A percentile compares a stretch with the other conserved stretches of the same genome.
Conservation (phyloP, 2,797 vertebrate species). For the Manis pentadactyla region DNA sequence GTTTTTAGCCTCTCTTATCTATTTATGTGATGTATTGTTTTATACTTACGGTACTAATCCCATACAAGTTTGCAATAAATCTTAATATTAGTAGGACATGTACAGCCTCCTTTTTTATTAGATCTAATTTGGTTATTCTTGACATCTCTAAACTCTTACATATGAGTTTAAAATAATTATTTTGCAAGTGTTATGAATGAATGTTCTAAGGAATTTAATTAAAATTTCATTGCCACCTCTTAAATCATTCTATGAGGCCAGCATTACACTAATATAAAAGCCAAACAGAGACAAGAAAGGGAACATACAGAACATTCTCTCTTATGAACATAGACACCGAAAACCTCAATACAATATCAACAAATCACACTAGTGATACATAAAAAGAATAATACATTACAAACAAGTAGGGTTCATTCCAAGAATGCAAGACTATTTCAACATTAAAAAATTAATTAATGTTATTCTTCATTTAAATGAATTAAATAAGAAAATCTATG, state of each 20-base stretch:
- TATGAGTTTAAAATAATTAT: background rate
- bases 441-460: background rate
- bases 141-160: background rate
- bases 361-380: background rate
- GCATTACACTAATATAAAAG: background rate
- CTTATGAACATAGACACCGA: background rate
- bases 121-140: background rate
- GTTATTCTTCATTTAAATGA: background rate
- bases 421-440: background rate
- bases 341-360: background rate
- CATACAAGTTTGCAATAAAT: background rate
- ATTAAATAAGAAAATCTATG: background rate
- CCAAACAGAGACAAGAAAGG: background rate
- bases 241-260: background rate
- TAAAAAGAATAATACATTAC: background rate
- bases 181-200: background rate
- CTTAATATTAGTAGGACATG: background rate
- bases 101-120: background rate
- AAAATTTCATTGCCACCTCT: background rate
- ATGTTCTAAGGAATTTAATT: background rate
- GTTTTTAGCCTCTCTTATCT: background rate
- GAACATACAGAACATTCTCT: background rate
- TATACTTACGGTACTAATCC: background rate
- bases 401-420: background rate
- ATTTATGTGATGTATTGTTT: background rate